Percentiles rank a stretch among this genome's conserved stretches.
phyloP scores from a whole-genome alignment of 2,113 vertebrate genomes.

The Eurypyga helias region DNA sequence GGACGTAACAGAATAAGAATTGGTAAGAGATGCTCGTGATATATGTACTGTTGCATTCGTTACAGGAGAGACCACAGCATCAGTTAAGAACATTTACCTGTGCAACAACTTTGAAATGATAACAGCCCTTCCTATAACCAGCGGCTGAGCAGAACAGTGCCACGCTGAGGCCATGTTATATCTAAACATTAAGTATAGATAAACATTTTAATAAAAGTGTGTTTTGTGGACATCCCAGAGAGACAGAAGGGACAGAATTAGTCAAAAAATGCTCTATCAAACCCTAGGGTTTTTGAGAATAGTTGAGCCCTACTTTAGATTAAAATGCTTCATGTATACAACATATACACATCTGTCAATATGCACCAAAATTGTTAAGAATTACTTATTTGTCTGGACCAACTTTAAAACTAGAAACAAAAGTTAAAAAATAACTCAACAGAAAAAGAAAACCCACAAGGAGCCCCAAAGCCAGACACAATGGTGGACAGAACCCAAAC shows the following conservation, averaged over 20 bases:
- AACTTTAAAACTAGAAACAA: background rate
- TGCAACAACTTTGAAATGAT: background rate
- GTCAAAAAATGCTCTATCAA: background rate
- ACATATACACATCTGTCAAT: background rate
- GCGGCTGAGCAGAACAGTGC: background rate
- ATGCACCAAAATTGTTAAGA: background rate
- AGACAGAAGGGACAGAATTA: background rate
- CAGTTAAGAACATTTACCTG: background rate
- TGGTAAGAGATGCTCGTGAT: background rate
- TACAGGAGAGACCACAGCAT: background rate
- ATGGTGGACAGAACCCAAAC: background rate
- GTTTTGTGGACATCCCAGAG: background rate
- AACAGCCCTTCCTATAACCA: background rate
- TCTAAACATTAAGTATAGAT: background rate
- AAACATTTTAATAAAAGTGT: background rate
- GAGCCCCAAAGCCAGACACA: background rate
- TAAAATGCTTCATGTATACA: background rate
- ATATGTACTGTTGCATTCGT: background rate
- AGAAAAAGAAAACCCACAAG: background rate
- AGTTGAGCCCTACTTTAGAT: background rate
- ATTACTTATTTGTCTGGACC: background rate
- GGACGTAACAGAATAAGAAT: background rate
- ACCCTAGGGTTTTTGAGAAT: background rate
- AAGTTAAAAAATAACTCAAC: background rate
- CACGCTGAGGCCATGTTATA: background rate